A percentile compares a stretch with the other conserved stretches of the same genome.
Conservation (phyloP, 2,113 vertebrate species). For the Budorcas taxicolor region DNA sequence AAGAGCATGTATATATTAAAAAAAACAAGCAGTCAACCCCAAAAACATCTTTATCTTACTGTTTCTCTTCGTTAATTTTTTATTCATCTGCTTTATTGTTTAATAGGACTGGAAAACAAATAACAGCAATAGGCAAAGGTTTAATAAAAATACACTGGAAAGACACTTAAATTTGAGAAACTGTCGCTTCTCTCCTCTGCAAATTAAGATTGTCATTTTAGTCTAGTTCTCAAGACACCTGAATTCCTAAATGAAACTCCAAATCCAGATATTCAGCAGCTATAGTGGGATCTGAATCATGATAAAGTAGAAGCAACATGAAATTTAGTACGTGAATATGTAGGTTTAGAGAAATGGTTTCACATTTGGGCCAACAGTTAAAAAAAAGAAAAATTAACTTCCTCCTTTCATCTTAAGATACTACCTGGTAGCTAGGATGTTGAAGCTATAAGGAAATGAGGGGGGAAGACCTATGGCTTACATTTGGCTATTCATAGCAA, state of each 20-base stretch:
- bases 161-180: not conserved
- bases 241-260: not conserved
- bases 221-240: not conserved
- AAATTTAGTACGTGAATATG: not conserved
- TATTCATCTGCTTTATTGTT: slow-evolving; percentile 1
- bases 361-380: not conserved
- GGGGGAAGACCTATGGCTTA: not conserved
- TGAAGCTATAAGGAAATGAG: not conserved
- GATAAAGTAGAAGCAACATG: not conserved
- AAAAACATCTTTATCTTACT: not conserved
- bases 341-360: not conserved
- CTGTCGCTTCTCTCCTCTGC: not conserved
- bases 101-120: not conserved
- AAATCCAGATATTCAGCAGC: not conserved
- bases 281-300: not conserved
- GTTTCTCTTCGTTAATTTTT: not conserved
- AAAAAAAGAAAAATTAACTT: not conserved
- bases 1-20: not conserved
- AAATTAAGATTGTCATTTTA: not conserved
- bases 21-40: not conserved
- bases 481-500: not conserved
- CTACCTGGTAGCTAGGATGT: not conserved
- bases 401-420: not conserved
- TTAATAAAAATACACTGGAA: not conserved
- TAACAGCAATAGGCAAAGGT: not conserved